phyloP scores from a whole-genome alignment of 1,140 invertebrate species.

The Ostrea denselamellosa region DNA sequence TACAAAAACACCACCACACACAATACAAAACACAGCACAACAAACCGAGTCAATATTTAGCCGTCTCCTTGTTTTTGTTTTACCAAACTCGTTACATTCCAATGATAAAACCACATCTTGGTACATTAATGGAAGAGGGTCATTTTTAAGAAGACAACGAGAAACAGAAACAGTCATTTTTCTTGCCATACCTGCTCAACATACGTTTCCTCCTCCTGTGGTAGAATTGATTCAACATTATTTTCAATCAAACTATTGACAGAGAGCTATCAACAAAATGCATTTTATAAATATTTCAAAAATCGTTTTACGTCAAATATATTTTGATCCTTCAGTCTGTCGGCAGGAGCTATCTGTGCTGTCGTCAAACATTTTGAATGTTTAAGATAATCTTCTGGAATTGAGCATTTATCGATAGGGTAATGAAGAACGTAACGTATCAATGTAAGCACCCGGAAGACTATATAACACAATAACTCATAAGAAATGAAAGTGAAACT shows the following conservation, averaged over 20 bases:
- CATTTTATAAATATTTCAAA: too few relatives aligned
- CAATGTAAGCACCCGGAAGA: too few relatives aligned
- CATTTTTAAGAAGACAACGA: neutral
- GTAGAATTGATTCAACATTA: neutral
- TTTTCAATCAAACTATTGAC: neutral
- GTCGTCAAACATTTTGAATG: too few relatives aligned
- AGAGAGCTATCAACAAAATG: neutral
- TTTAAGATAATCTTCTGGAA: too few relatives aligned
- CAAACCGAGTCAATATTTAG: neutral
- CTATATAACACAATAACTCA: too few relatives aligned
- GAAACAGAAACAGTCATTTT: neutral
- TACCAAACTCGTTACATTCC: neutral
- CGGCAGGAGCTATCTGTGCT: too few relatives aligned
- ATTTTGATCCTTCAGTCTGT: too few relatives aligned
- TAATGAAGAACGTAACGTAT: too few relatives aligned
- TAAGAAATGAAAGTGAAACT: too few relatives aligned
- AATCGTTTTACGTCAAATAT: neutral
- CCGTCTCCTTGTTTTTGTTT: neutral
- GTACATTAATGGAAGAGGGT: neutral
- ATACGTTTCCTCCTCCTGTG: neutral
- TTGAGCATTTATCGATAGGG: too few relatives aligned
- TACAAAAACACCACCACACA: neutral
- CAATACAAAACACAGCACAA: slow-evolving; percentile 3
- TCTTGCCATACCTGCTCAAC: neutral
- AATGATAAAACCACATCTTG: slow-evolving; percentile 25